A percentile compares a stretch with the other conserved stretches of the same genome.
Conservation (phyloP, 2,113 vertebrate species). For the Cephalopterus ornatus region DNA sequence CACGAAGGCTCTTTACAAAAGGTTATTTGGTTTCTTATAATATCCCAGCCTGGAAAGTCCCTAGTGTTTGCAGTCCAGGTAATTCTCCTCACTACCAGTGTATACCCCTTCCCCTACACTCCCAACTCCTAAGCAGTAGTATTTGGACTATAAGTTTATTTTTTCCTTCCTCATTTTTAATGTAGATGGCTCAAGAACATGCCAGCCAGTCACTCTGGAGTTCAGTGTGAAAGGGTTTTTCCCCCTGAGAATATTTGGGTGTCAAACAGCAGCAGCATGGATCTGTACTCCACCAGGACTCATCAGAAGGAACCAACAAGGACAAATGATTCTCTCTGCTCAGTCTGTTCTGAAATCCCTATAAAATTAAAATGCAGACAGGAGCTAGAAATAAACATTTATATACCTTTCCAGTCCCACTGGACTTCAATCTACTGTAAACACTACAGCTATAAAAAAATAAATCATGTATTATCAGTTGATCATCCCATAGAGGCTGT, state of each 20-base stretch:
- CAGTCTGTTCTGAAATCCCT: not conserved
- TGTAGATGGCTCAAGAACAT: not conserved
- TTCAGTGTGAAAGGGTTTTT: not conserved
- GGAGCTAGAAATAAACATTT: slow-evolving; percentile 8
- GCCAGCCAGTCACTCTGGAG: not conserved
- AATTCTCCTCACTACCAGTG: not conserved
- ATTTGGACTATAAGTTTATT: not conserved
- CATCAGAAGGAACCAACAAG: not conserved
- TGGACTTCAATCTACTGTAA: not conserved
- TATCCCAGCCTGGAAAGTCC: not conserved
- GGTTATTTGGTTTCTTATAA: not conserved
- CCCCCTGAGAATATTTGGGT: not conserved
- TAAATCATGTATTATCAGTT: not conserved
- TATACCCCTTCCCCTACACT: not conserved
- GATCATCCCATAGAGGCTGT: not conserved
- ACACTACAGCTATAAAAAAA: not conserved
- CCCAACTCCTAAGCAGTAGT: not conserved
- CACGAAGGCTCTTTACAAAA: not conserved
- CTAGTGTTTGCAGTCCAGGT: not conserved
- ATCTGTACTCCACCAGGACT: not conserved
- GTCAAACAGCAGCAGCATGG: not conserved
- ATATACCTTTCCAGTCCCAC: not conserved
- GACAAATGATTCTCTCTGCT: not conserved
- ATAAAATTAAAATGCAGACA: not conserved
- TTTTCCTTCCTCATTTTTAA: not conserved